phyloP scores from a whole-genome alignment of 1,140 invertebrate genomes.

The Fopius arisanus region DNA sequence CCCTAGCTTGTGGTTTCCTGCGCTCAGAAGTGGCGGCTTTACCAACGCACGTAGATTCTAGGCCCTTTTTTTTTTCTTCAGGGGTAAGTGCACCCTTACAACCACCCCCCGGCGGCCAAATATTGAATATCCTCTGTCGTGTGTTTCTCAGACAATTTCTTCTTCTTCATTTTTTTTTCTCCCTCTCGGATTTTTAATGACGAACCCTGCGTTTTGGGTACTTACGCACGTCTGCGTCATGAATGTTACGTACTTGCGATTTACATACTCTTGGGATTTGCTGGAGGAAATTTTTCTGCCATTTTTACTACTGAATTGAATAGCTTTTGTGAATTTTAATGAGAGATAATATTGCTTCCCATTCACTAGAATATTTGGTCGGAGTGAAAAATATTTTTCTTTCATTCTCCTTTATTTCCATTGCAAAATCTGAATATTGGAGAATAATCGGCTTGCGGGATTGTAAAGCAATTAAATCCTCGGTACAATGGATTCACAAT shows the following conservation, averaged over 20 bases:
- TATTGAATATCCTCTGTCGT: conserved; percentile 54
- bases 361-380: neutral
- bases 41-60: conserved; percentile 29
- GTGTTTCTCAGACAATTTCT: neutral
- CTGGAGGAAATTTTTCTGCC: neutral
- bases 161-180: neutral
- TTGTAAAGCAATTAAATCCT: neutral
- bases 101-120: conserved; percentile 58
- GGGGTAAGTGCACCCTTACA: conserved; percentile 49
- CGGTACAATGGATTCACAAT: neutral
- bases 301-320: too few relatives aligned
- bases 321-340: too few relatives aligned
- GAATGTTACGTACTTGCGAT: too few relatives aligned
- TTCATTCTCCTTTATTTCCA: neutral
- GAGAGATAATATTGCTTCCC: too few relatives aligned
- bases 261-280: too few relatives aligned
- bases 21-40: conserved; percentile 1
- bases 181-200: neutral
- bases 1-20: conserved; percentile 33
- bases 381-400: neutral
- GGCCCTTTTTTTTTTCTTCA: conserved; percentile 34
- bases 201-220: neutral
- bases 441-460: neutral
- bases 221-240: conserved; percentile 3
- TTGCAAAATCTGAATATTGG: neutral